Evolutionary conservation across 64 coral and sea anemone genomes (phyloP), one percentile per base, ranked within the genome.

Genomic region (Stichodactyla mertensii): DNA sequence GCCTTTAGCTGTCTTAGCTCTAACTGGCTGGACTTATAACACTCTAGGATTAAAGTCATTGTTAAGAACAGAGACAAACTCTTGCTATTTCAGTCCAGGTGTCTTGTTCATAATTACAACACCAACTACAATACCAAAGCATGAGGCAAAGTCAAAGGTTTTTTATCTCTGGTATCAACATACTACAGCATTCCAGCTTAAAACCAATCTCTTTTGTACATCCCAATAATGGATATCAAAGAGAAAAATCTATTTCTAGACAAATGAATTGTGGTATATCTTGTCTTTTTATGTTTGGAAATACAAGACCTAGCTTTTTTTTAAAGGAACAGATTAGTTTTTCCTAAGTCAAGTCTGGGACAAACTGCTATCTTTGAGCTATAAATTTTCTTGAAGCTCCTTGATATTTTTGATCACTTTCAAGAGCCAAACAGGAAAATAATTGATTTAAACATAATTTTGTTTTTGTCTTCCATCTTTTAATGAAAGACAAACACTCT

Each of bases 121-220:
- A 74, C 23, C 10, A 28, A 74, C 24, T 69, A 74, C 69, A 74
- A 74, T 74, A 74, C 69, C 69, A 74, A 74, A 74, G 22, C 69
- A 74, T 74, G 69, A 23, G 23, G 69, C 10, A 10, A 10, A 31
- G 27, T 26, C 6, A 74, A 74, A 74, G 69, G 10, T 31, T 31
- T 74, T 11, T 7, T 74, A n/a, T 74, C 69, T 74, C 56, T 58
- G 56, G 56, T 58, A 58, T 45, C 36, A 45, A 45, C 36, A 45
- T 45, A 45, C 3, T 45, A 45, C 36, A 45, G 36, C 36, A 45
- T 45, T 45, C 36, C 36, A 45, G 27, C 66, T 7, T 23, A 70
- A 22, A 70, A 5, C 6, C 19, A 70, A 8, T 8, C 19, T 70
- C 4, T 20, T 69, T 18, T 70, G 22, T 6, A 70, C 8, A 58